Evolutionary conservation across 2,888 invertebrate species (phyloP).

Genomic region (Zhuqinia jingwanae): DNA sequence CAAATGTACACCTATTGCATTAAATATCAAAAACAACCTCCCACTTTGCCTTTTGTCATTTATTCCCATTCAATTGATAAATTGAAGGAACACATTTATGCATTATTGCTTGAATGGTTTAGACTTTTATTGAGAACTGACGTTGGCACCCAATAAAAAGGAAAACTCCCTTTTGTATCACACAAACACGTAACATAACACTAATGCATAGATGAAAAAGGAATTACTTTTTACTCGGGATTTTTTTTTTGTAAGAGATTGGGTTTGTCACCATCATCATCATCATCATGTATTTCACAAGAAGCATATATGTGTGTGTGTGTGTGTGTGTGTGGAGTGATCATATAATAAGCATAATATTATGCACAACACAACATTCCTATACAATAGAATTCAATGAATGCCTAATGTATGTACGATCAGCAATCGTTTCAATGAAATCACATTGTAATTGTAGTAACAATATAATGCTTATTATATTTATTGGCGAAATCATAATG

Average conservation of each 20-base stretch:
- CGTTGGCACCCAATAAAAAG: constrained; percentile 29
- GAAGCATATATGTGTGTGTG: neutral
- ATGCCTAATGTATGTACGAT: neutral
- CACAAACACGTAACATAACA: neutral
- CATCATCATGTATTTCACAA: constrained; percentile 1
- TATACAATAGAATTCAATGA: constrained; percentile 7
- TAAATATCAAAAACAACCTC: constrained; percentile 50
- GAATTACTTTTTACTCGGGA: neutral
- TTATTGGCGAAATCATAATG: constrained; percentile 46
- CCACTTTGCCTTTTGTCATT: constrained; percentile 58
- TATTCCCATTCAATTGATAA: constrained; percentile 51
- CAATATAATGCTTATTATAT: too few species aligned
- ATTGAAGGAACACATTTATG: constrained; percentile 45
- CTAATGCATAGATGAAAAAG: neutral
- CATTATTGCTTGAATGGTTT: constrained; percentile 57
- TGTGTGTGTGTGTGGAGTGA: neutral
- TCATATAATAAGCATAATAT: neutral
- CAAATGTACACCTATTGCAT: constrained; percentile 53
- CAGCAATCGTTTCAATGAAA: neutral
- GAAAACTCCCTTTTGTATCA: neutral
- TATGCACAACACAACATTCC: neutral
- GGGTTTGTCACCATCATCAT: neutral
- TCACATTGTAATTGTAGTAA: neutral
- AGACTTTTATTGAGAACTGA: constrained; percentile 38
- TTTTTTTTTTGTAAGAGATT: constrained; percentile 14